Evolutionary conservation across 37 sponge, comb jelly and placozoan genomes (phyloP), one percentile per base, ranked within the genome.

Genomic region (Ephydatia muelleri): DNA sequence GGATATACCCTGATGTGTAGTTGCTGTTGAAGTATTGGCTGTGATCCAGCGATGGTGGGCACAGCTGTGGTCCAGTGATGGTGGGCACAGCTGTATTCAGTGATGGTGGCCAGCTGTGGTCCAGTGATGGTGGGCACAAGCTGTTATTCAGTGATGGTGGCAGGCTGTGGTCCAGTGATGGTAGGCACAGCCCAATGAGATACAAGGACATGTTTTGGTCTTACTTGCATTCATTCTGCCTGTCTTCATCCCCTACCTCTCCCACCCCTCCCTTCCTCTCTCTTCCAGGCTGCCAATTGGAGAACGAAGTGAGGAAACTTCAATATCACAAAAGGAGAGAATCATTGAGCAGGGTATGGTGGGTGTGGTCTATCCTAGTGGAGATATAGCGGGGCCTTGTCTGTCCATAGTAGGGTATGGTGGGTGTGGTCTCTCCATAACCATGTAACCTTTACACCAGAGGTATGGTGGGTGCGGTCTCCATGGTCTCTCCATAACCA

Each of bases 51-150:
- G 71, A 70, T 23, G 71, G 28, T 30, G 28, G n/a, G 71, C n/a
- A 70, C 71, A 70, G 71, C 30, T 31, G 11, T 31, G 28, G 71
- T 70, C 71, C 9, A 30, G n/a, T 70, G 71, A 70, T 23, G 71
- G 28, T 30, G 28, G n/a, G 71, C n/a, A 70, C 30, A 70, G 30
- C n/a, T 31, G n/a, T n/a, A n/a, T n/a, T n/a, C n/a, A n/a, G n/a
- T n/a, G n/a, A 14, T 65, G 66, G 71, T 70, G 28, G n/a, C 30
- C 71, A 70, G 71, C 30, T 31, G 11, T 31, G 28, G 71, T 70
- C 71, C 9, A 30, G n/a, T 70, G 71, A 70, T 23, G 71, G 28
- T 30, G 28, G n/a, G 71, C n/a, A 70, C 30, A 70, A 27, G 28
- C 71, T n/a, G n/a, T n/a, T n/a, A n/a, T n/a, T n/a, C n/a, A n/a